Base-by-base conservation (phyloP, 2,113 vertebrate genomes). In the Pandion haliaetus region DNA sequence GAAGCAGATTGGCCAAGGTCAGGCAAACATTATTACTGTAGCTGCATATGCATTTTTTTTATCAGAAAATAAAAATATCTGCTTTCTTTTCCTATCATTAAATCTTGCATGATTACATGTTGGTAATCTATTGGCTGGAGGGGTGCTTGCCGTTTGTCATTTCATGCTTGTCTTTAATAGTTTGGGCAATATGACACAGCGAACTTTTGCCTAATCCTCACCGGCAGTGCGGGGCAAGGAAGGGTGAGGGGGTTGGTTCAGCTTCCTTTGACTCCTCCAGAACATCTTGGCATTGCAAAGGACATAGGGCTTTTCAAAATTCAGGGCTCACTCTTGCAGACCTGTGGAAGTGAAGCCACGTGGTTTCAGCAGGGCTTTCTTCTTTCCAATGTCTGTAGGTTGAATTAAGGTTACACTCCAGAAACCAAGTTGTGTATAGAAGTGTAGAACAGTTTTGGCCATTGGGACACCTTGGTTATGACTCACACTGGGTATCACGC, bases 401-500 rank as follows among this genome's bases (percentile, higher is more conserved):
- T 82, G 67, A 63, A 26, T 92, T 47, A 70, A 92, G 15, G 40
- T 16, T 77, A 32, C n/a, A 14, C 7, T 10, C 10, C 17, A 76
- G 61, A 76, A 85, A 65, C 29, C 12, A 82, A 79, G 29, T 5
- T 32, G 7, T 19, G 2, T 49, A 13, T 21, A 34, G n/a, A 55
- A 62, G 34, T 3, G 18, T 38, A n/a, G 70, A 78, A 61, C 16
- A 65, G 17, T 8, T 91, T 76, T 23, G 23, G 17, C 25, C 31
- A 12, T 17, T 67, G 0, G 1, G 52, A 54, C 28, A 14, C 25
- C 28, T 59, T 49, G 83, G 23, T 40, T 82, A 4, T 5, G 50
- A 25, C 32, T 88, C 59, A 45, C 36, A 10, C 44, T n/a, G 88
- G 16, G 10, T 4, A 1, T 49, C 19, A n/a, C 0, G 0, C 16